Conservation (phyloP, 1,140 invertebrate species). For the Sminthurinus signatus region DNA sequence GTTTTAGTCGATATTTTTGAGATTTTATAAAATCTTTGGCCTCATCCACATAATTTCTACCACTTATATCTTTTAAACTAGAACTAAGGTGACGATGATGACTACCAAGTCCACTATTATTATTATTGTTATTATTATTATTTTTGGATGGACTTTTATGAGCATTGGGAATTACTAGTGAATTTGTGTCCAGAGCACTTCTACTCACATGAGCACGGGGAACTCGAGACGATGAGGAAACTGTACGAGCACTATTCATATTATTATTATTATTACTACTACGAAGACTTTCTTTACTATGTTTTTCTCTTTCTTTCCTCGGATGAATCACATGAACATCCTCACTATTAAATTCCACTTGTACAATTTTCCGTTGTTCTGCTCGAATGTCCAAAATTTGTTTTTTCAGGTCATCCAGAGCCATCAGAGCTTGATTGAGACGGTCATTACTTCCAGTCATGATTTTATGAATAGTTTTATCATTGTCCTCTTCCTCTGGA, state of each 20-base stretch:
- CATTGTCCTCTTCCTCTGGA: background rate
- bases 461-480: background rate
- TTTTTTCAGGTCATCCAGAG: slow-evolving; percentile 27
- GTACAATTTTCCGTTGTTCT: background rate
- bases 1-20: slow-evolving; percentile 24
- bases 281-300: too few relatives aligned
- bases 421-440: slow-evolving; percentile 21
- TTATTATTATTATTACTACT: too few relatives aligned
- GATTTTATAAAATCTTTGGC: slow-evolving; percentile 33
- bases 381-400: slow-evolving; percentile 31
- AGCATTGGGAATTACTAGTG: background rate
- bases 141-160: background rate
- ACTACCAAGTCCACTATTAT: background rate
- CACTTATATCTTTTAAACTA: too few relatives aligned
- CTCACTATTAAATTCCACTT: too few relatives aligned
- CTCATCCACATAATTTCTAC: slow-evolving; percentile 12
- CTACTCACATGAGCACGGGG: background rate
- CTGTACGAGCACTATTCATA: too few relatives aligned
- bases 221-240: background rate
- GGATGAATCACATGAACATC: too few relatives aligned
- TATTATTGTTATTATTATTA: background rate
- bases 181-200: too few relatives aligned
- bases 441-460: slow-evolving; percentile 6
- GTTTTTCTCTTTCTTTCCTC: too few relatives aligned
- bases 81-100: too few relatives aligned